Percentiles rank a stretch among this genome's conserved stretches.
Evolutionary conservation across 2,888 invertebrate species (phyloP).

Genomic region (Glaucopsyche alexis): DNA sequence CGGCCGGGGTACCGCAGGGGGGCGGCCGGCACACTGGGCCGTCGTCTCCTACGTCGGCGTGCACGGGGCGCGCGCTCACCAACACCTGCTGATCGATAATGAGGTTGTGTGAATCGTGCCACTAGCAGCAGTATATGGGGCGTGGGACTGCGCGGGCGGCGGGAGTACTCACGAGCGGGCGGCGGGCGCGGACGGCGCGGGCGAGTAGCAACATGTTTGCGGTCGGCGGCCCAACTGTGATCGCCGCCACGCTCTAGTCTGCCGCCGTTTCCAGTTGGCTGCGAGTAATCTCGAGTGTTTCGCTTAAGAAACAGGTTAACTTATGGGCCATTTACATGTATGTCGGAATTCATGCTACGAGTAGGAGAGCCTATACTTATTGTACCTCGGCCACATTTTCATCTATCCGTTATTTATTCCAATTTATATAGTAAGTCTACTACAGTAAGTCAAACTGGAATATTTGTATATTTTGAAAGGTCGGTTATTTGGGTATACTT

Average conservation of each 20-base stretch:
- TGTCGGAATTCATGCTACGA: too few relatives aligned
- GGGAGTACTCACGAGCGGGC: not conserved
- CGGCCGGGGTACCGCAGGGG: slow-evolving; percentile 26
- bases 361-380: too few relatives aligned
- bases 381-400: too few relatives aligned
- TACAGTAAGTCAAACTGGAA: too few relatives aligned
- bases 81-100: not conserved
- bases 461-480: too few relatives aligned
- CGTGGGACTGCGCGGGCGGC: not conserved
- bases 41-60: not conserved
- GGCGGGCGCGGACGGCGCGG: not conserved
- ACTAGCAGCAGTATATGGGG: not conserved
- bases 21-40: slow-evolving; percentile 35
- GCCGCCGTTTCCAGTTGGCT: slow-evolving; percentile 15
- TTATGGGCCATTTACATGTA: too few relatives aligned
- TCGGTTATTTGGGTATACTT: too few relatives aligned
- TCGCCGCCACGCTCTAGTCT: not conserved
- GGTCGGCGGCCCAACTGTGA: not conserved
- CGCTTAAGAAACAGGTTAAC: not conserved
- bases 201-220: slow-evolving; percentile 9
- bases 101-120: not conserved
- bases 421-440: too few relatives aligned
- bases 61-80: not conserved
- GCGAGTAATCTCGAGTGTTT: not conserved
- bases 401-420: too few relatives aligned